phyloP scores from a whole-genome alignment of 2,888 invertebrate genomes.

The Tinea semifulvella region DNA sequence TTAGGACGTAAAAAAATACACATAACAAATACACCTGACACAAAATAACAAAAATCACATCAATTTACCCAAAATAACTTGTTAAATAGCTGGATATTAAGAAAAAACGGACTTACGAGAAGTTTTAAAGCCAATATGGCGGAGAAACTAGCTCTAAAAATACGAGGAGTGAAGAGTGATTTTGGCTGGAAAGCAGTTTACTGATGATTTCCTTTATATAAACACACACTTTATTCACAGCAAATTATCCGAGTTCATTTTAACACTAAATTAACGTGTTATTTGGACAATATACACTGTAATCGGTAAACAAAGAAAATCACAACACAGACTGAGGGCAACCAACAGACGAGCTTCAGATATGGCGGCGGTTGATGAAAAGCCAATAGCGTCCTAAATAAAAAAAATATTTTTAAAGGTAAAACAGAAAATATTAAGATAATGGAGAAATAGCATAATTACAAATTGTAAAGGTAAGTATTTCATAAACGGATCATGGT shows the following conservation, averaged over 20 bases:
- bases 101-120: slow-evolving; percentile 64
- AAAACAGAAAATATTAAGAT: slow-evolving; percentile 56
- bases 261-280: slow-evolving; percentile 5
- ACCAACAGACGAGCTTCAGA: slow-evolving; percentile 62
- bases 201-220: slow-evolving; percentile 43
- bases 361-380: slow-evolving; percentile 54
- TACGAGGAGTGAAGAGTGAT: slow-evolving; percentile 50
- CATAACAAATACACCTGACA: background rate
- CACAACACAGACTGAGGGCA: slow-evolving; percentile 61
- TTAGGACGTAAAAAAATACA: background rate
- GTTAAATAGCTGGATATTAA: slow-evolving; percentile 52
- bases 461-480: slow-evolving; percentile 43
- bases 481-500: slow-evolving; percentile 46
- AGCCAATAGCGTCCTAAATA: slow-evolving; percentile 41
- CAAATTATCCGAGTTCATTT: background rate
- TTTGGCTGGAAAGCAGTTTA: slow-evolving; percentile 24
- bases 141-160: slow-evolving; percentile 66
- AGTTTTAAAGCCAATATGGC: slow-evolving; percentile 75
- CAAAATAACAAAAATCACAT: background rate
- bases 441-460: slow-evolving; percentile 41
- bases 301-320: slow-evolving; percentile 56
- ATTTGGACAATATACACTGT: slow-evolving; percentile 48
- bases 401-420: slow-evolving; percentile 37
- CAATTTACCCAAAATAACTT: slow-evolving; percentile 27
- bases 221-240: slow-evolving; percentile 41